phyloP scores from a whole-genome alignment of 92 coral and sea anemone genomes.

The Diadumene lineata region DNA sequence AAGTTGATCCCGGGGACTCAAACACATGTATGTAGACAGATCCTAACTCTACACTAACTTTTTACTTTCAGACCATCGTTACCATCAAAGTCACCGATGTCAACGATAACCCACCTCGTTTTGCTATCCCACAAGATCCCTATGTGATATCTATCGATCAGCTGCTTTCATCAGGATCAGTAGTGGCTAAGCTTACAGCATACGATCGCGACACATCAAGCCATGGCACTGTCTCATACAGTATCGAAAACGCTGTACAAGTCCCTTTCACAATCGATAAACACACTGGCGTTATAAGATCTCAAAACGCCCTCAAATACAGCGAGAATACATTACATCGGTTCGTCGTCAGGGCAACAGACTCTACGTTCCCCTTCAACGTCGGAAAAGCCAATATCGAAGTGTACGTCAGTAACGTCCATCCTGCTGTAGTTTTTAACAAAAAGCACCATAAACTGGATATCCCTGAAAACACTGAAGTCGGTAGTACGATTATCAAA shows the following conservation, averaged over 20 bases:
- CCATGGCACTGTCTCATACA: conserved; percentile 54
- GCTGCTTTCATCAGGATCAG: conserved; percentile 38
- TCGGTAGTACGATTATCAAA: conserved; percentile 40
- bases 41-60: no score
- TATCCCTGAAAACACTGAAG: conserved; percentile 49
- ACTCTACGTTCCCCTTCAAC: conserved; percentile 57
- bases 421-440: conserved; percentile 35
- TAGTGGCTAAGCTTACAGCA: conserved; percentile 66
- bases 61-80: conserved; percentile 52
- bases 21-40: no score
- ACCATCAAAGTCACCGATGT: conserved; percentile 71
- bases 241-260: conserved; percentile 42
- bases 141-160: conserved; percentile 65
- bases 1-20: no score
- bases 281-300: conserved; percentile 64
- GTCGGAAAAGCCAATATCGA: conserved; percentile 46
- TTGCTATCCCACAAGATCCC: conserved; percentile 76
- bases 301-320: conserved; percentile 35
- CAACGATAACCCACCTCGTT: conserved; percentile 91
- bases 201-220: conserved; percentile 68
- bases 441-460: conserved; percentile 13
- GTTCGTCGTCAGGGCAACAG: conserved; percentile 85
- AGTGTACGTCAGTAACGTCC: conserved; percentile 59
- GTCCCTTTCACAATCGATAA: conserved; percentile 58
- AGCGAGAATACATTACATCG: conserved; percentile 53